Percentiles rank a stretch among this genome's conserved stretches.
Evolutionary conservation across 2,888 invertebrate species (phyloP).

Genomic region (Helobdella robusta): DNA sequence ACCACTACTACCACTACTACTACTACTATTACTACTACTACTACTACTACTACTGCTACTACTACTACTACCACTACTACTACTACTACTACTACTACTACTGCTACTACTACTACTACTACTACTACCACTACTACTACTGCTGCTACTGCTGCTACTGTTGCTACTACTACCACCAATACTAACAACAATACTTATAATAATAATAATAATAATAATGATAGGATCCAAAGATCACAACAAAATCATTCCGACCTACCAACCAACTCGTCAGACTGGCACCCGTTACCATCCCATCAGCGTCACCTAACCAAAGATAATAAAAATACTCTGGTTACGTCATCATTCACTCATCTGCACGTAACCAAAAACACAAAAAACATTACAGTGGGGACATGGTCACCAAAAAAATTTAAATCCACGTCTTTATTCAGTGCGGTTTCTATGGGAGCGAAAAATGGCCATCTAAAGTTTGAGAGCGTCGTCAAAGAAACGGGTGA

Average conservation of each 20-base stretch:
- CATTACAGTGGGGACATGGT: too few species aligned
- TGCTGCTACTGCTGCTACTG: neutral
- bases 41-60: slow-evolving; percentile 19
- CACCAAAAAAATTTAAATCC: too few species aligned
- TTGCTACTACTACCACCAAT: slow-evolving; percentile 3
- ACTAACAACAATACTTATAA: neutral
- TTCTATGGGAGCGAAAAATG: too few species aligned
- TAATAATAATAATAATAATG: neutral
- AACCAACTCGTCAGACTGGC: too few species aligned
- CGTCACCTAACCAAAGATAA: neutral
- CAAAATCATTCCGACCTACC: too few species aligned
- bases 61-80: slow-evolving; percentile 19
- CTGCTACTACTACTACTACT: slow-evolving; percentile 15
- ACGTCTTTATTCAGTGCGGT: too few species aligned
- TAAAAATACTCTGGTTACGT: too few species aligned
- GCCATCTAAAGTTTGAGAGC: too few species aligned
- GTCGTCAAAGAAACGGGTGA: too few species aligned
- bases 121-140: slow-evolving; percentile 1
- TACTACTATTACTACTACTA: slow-evolving; percentile 19
- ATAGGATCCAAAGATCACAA: neutral
- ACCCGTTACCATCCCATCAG: too few species aligned
- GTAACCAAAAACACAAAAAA: too few species aligned
- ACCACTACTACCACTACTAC: slow-evolving; percentile 17
- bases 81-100: slow-evolving; percentile 13
- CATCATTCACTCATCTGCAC: too few species aligned